phyloP scores from a whole-genome alignment of 2,113 vertebrate species.

The Lamprotornis superbus region DNA sequence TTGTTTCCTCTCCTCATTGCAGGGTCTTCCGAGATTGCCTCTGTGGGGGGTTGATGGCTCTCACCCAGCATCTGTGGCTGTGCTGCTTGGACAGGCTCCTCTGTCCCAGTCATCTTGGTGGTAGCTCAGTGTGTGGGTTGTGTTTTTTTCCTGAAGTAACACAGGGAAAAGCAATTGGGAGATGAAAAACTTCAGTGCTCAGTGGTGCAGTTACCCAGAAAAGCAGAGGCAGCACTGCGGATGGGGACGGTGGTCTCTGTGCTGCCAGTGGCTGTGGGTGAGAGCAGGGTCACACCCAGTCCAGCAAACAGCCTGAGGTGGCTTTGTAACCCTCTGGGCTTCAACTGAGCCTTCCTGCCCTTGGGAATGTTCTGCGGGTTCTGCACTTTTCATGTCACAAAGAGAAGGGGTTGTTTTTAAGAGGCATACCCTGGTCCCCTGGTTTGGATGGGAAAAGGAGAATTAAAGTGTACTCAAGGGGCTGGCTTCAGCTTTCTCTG shows the following conservation, averaged over 20 bases:
- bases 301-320: background rate
- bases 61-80: background rate
- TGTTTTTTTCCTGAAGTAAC: background rate
- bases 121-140: background rate
- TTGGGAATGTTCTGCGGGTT: background rate
- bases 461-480: background rate
- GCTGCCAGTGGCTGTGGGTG: background rate
- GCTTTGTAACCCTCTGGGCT: background rate
- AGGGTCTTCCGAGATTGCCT: background rate
- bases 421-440: background rate
- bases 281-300: background rate
- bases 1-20: background rate
- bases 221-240: rapidly evolving
- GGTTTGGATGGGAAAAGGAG: background rate
- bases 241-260: background rate
- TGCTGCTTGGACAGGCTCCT: background rate
- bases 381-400: background rate
- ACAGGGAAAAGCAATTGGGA: background rate
- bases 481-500: background rate
- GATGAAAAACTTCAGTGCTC: background rate
- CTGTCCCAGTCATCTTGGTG: background rate
- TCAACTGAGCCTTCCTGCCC: background rate
- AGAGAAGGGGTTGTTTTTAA: background rate
- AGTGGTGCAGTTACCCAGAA: background rate
- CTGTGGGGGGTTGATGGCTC: background rate